Percentiles rank a stretch among this genome's conserved stretches.
Conservation (phyloP, 2,113 vertebrate genomes). For the Nematolebias whitei region DNA sequence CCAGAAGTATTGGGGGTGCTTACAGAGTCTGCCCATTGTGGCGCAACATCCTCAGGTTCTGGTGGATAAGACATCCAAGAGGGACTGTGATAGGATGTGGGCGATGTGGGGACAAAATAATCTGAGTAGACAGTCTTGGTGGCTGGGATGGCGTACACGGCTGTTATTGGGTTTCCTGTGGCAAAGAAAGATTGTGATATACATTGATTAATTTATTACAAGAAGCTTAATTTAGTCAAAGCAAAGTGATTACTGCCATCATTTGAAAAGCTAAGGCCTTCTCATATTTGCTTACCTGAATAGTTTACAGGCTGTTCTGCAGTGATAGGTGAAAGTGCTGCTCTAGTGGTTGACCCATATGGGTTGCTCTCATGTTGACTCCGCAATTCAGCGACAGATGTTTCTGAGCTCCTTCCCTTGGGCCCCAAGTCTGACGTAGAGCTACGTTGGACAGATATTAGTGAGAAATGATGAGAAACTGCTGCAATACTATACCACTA, state of each 20-base stretch:
- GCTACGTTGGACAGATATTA: constrained; percentile 70
- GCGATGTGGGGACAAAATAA: constrained; percentile 92
- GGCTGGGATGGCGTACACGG: constrained; percentile 96
- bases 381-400: constrained; percentile 83
- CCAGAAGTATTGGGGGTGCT: constrained; percentile 53
- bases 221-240: constrained; percentile 14
- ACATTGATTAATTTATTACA: background rate
- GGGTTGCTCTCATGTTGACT: constrained; percentile 82
- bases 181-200: constrained; percentile 8
- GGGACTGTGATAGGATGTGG: constrained; percentile 91
- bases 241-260: background rate
- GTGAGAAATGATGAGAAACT: background rate
- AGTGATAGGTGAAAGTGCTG: constrained; percentile 84
- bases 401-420: constrained; percentile 87
- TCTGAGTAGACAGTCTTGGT: constrained; percentile 89
- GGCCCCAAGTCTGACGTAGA: constrained; percentile 93
- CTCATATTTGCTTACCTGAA: constrained; percentile 84
- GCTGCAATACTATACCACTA: constrained; percentile 47
- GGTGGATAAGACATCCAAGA: constrained; percentile 97
- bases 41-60: constrained; percentile 88
- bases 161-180: constrained; percentile 93
- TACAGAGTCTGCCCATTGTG: constrained; percentile 97
- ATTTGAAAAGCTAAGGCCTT: constrained; percentile 23
- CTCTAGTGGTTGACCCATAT: constrained; percentile 83
- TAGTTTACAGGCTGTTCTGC: constrained; percentile 90